phyloP scores from a whole-genome alignment of 1,140 invertebrate species.

The Drosophila malerkotliana region DNA sequence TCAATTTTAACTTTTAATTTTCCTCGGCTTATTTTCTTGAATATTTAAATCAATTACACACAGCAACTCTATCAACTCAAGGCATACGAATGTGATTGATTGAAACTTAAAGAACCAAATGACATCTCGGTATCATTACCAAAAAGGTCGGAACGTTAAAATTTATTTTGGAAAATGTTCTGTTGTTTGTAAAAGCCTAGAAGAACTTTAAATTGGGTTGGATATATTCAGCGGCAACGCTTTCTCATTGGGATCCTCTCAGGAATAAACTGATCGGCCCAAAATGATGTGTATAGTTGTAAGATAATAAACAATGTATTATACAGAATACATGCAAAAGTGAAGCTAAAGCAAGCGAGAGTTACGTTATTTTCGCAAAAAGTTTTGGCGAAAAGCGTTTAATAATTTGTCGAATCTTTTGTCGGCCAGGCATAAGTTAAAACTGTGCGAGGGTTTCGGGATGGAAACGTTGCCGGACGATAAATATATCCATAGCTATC shows the following conservation, averaged over 20 bases:
- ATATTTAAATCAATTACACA: constrained; percentile 59
- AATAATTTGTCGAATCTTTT: constrained; percentile 31
- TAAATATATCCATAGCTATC: constrained; percentile 68
- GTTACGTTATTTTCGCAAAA: constrained; percentile 18
- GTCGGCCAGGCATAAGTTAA: constrained; percentile 60
- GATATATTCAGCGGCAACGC: constrained; percentile 81
- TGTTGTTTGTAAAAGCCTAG: constrained; percentile 84
- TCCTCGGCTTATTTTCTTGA: constrained; percentile 30
- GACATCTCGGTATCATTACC: constrained; percentile 30
- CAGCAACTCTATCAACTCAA: constrained; percentile 65
- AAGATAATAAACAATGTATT: constrained; percentile 4
- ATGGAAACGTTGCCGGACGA: constrained; percentile 71
- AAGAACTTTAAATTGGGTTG: constrained; percentile 75
- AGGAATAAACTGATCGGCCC: constrained; percentile 18
- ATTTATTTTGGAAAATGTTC: constrained; percentile 67
- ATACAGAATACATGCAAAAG: constrained; percentile 75
- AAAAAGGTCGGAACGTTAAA: constrained; percentile 67
- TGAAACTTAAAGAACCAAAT: constrained; percentile 41
- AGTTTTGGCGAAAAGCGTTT: constrained; percentile 20
- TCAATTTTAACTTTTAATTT: constrained; percentile 5
- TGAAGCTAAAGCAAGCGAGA: constrained; percentile 79
- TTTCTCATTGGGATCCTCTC: constrained; percentile 11
- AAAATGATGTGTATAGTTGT: constrained; percentile 62
- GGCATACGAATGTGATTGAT: constrained; percentile 51
- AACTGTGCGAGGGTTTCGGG: constrained; percentile 67